A percentile compares a stretch with the other conserved stretches of the same genome.
Conservation (phyloP, 2,797 vertebrate species). For the Monodelphis domestica region DNA sequence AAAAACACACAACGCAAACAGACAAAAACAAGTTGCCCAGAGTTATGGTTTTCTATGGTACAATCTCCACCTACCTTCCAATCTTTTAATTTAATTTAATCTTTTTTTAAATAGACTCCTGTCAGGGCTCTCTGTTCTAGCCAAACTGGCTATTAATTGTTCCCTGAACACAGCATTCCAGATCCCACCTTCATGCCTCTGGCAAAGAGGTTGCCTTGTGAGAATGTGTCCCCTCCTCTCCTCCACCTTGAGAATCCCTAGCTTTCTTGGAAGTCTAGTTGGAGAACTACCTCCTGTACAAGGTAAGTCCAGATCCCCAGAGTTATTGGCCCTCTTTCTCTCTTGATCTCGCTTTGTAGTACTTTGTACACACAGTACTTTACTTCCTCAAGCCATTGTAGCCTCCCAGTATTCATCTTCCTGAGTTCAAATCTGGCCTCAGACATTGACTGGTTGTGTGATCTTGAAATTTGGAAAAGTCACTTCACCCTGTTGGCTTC, state of each 20-base stretch:
- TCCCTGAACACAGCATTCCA: background rate
- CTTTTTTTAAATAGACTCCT: no score
- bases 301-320: background rate
- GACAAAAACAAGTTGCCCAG: background rate
- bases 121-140: background rate
- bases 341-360: background rate
- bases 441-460: background rate
- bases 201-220: background rate
- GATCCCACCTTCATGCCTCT: background rate
- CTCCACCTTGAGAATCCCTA: background rate
- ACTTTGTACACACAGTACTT: background rate
- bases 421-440: background rate
- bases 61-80: background rate
- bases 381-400: background rate
- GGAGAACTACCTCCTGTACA: background rate
- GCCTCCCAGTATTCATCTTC: background rate
- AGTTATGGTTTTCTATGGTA: background rate
- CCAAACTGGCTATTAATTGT: background rate
- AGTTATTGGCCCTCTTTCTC: background rate
- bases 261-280: background rate
- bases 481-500: background rate
- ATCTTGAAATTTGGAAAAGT: background rate
- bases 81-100: no score
- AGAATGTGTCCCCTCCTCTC: background rate
- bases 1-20: background rate